A percentile compares a stretch with the other conserved stretches of the same genome.
These are phyloP conservation scores for Pseudomyrmex cubaensis DNA, from an alignment of 1,140 invertebrate species.

Conservation along the genomic window DNA sequence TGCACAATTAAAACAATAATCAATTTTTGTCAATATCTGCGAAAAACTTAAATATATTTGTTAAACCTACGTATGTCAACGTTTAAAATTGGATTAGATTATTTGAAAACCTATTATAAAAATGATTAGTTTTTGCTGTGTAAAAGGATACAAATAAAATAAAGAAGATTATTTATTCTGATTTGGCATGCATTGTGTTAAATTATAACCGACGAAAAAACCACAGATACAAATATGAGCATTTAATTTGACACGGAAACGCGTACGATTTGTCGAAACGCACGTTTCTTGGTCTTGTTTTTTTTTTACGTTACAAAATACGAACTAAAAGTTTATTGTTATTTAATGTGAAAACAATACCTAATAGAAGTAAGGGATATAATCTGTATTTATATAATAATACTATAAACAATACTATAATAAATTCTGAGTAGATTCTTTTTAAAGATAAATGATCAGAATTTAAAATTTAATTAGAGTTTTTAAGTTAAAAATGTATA, in stretches of 20 bases:
- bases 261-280: neutral
- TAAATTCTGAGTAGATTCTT: neutral
- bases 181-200: neutral
- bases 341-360: constrained; percentile 32
- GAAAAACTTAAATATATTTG: too few species aligned
- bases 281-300: constrained; percentile 36
- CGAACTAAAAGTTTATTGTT: constrained; percentile 23
- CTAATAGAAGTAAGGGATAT: constrained; percentile 24
- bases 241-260: constrained; percentile 34
- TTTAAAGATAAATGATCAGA: too few species aligned
- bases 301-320: neutral
- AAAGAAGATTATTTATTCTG: neutral
- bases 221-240: constrained; percentile 10
- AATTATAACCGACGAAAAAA: neutral
- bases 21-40: too few species aligned
- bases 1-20: too few species aligned
- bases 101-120: too few species aligned
- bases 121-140: too few species aligned
- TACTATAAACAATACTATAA: constrained; percentile 17
- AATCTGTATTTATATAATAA: constrained; percentile 2
- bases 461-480: too few species aligned
- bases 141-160: too few species aligned
- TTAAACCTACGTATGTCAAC: too few species aligned
- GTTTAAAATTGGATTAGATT: too few species aligned
- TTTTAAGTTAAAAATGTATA: too few species aligned